These are phyloP conservation scores for Orestias chungarensis DNA, from an alignment of 2,797 vertebrate genomes.

Conservation along the genomic window DNA sequence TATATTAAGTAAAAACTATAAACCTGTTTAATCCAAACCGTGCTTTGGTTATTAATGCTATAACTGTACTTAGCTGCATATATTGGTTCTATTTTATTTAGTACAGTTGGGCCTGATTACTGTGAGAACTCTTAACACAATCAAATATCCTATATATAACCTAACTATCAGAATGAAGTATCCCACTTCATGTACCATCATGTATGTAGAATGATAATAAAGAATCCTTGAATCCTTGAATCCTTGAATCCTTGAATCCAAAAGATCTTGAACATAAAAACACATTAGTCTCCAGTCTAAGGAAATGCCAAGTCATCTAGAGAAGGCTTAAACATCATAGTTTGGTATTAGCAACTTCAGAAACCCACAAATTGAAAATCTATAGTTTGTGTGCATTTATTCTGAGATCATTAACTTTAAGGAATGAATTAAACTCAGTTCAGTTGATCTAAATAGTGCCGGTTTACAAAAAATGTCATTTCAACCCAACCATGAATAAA, in stretches of 20 bases:
- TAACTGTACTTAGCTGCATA: background rate
- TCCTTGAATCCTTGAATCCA: too few species aligned
- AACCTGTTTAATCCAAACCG: background rate
- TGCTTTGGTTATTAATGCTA: background rate
- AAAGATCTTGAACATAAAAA: background rate
- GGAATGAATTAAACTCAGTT: too few species aligned
- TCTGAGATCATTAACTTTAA: too few species aligned
- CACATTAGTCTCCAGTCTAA: background rate
- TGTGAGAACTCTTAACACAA: background rate
- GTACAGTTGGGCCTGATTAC: background rate
- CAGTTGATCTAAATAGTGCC: too few species aligned
- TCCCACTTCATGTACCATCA: too few species aligned
- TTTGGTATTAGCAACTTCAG: background rate
- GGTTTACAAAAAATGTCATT: too few species aligned
- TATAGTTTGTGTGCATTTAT: too few species aligned
- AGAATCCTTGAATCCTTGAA: too few species aligned
- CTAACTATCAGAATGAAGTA: background rate
- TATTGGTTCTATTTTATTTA: background rate
- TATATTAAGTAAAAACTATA: background rate
- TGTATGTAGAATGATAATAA: too few species aligned
- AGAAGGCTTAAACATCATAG: background rate
- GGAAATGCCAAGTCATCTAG: background rate
- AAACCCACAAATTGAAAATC: background rate
- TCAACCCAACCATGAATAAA: too few species aligned
- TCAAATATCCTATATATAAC: background rate